These are phyloP conservation scores for Trialeurodes vaporariorum DNA, from an alignment of 1,140 invertebrate genomes.

Conservation along the genomic window DNA sequence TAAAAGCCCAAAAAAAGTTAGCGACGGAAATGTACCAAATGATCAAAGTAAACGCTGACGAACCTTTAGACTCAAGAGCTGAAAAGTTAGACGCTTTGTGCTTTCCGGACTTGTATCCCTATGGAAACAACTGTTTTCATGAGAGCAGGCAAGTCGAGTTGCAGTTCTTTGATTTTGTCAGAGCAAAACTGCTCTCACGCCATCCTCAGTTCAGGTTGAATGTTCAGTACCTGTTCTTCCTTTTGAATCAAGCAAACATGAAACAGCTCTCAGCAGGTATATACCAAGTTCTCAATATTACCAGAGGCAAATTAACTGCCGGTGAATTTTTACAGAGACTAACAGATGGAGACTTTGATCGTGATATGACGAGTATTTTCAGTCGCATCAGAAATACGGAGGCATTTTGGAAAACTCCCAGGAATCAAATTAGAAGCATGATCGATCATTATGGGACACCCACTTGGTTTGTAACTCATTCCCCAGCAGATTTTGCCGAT, in stretches of 20 bases:
- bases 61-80: conserved; percentile 28
- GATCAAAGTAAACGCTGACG: no score
- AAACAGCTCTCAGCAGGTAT: conserved; percentile 27
- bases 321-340: conserved; percentile 24
- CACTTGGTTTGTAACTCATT: conserved; percentile 19
- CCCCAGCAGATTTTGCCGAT: conserved; percentile 13
- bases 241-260: conserved; percentile 26
- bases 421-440: conserved; percentile 22
- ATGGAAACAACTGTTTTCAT: conserved; percentile 25
- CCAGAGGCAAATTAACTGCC: conserved; percentile 25
- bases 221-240: conserved; percentile 29
- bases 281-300: conserved; percentile 29
- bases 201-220: conserved; percentile 26
- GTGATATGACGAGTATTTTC: conserved; percentile 23
- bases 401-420: conserved; percentile 20
- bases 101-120: conserved; percentile 29
- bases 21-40: no score
- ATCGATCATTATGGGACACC: conserved; percentile 17
- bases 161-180: conserved; percentile 25
- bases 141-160: conserved; percentile 18
- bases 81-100: no score
- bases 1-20: no score
- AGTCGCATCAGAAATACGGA: conserved; percentile 20
- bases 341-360: conserved; percentile 20
- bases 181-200: conserved; percentile 24